Evolutionary conservation across 2,113 vertebrate genomes (phyloP).

Genomic region (Pseudorasbora parva): DNA sequence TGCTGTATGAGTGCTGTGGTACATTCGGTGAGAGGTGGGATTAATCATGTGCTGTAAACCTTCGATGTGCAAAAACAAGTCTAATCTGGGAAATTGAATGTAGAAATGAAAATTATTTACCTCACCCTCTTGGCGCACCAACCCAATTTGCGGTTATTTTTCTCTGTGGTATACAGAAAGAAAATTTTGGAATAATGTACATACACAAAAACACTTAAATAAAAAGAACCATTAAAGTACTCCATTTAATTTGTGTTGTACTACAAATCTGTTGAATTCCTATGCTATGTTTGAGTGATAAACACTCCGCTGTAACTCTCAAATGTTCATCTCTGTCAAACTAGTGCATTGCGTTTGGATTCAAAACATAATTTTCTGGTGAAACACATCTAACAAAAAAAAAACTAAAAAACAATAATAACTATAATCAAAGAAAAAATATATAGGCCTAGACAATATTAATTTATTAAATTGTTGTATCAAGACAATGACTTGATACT

Average conservation of each 20-base stretch:
- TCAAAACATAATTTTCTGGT: too few relatives aligned
- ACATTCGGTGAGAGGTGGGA: not conserved
- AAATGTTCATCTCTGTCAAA: too few relatives aligned
- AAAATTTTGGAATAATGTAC: not conserved
- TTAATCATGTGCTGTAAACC: not conserved
- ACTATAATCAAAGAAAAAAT: too few relatives aligned
- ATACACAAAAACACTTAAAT: not conserved
- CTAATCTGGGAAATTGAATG: not conserved
- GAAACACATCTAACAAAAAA: too few relatives aligned
- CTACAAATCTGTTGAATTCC: not conserved
- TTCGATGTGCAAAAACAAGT: not conserved
- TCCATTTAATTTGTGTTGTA: not conserved
- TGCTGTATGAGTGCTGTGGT: conserved; percentile 19
- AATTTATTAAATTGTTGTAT: too few relatives aligned
- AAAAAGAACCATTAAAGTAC: not conserved
- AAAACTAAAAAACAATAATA: too few relatives aligned
- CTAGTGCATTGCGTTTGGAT: too few relatives aligned
- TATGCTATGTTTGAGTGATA: not conserved
- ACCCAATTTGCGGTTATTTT: not conserved
- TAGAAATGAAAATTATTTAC: not conserved
- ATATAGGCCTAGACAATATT: too few relatives aligned
- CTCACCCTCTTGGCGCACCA: not conserved
- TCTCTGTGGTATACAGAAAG: not conserved
- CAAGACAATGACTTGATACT: too few relatives aligned
- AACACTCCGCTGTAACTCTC: too few relatives aligned